Percentiles rank a stretch among this genome's conserved stretches.
Conservation (phyloP, 2,113 vertebrate genomes). For the Prunella himalayana region DNA sequence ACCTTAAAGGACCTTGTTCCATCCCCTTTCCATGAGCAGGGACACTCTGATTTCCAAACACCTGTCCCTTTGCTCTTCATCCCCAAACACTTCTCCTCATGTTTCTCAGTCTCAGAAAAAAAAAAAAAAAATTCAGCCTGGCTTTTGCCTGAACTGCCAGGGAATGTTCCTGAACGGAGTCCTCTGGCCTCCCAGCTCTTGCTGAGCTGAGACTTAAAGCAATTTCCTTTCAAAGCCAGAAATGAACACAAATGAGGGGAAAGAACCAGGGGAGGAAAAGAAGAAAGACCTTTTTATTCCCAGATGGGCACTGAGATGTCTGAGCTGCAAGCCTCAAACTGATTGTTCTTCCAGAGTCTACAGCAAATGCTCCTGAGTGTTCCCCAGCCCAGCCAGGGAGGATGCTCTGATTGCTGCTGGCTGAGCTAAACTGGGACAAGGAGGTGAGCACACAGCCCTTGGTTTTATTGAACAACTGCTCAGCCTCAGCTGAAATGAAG, state of each 20-base stretch:
- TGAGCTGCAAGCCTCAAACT: constrained; percentile 20
- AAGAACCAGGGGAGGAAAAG: background rate
- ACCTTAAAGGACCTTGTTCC: background rate
- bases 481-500: background rate
- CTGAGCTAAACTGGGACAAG: background rate
- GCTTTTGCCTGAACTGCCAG: background rate
- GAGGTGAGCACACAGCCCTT: background rate
- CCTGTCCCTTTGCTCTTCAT: background rate
- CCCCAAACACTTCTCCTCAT: background rate
- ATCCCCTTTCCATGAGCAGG: background rate
- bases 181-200: constrained; percentile 20
- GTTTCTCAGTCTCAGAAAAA: background rate
- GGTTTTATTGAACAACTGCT: background rate
- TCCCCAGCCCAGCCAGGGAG: background rate
- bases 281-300: constrained; percentile 16
- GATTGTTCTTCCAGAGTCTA: background rate
- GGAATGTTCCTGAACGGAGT: background rate
- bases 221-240: constrained; percentile 53
- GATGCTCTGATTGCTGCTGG: background rate
- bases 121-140: background rate
- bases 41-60: background rate
- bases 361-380: background rate
- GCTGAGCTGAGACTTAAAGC: constrained; percentile 31
- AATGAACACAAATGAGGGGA: constrained; percentile 24
- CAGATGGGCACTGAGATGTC: background rate